Conservation (phyloP, 2,888 invertebrate genomes). For the Thymelicus sylvestris region DNA sequence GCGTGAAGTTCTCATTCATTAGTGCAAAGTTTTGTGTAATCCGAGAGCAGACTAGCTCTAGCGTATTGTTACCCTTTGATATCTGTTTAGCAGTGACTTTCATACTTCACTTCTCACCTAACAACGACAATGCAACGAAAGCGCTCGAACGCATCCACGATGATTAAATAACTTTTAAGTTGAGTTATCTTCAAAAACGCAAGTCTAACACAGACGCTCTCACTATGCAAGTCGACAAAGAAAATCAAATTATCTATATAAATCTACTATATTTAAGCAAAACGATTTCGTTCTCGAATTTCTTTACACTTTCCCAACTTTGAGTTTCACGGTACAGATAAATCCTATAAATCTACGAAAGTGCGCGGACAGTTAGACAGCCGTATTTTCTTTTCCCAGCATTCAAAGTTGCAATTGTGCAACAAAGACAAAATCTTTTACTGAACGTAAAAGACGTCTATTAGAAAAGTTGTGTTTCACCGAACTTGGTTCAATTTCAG, state of each 20-base stretch:
- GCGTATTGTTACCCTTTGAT: constrained; percentile 18
- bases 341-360: constrained; percentile 32
- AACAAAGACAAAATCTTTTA: constrained; percentile 35
- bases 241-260: constrained; percentile 2
- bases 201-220: constrained; percentile 2
- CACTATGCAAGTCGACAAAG: constrained; percentile 6
- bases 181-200: neutral
- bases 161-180: neutral
- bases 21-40: constrained; percentile 62
- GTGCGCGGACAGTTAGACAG: constrained; percentile 34
- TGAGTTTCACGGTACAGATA: constrained; percentile 22
- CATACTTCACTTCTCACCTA: neutral
- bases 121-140: neutral
- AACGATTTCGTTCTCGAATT: constrained; percentile 15
- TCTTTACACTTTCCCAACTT: constrained; percentile 7
- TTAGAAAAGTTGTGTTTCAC: constrained; percentile 28
- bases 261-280: constrained; percentile 9
- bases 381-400: constrained; percentile 30
- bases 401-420: constrained; percentile 34
- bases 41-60: constrained; percentile 49
- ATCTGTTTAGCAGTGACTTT: constrained; percentile 5
- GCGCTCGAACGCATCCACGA: neutral
- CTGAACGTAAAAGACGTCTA: constrained; percentile 34
- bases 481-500: constrained; percentile 36
- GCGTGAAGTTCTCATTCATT: constrained; percentile 69